Evolutionary conservation across 2,797 vertebrate genomes (phyloP).

Genomic region (Poeciliopsis infans): DNA sequence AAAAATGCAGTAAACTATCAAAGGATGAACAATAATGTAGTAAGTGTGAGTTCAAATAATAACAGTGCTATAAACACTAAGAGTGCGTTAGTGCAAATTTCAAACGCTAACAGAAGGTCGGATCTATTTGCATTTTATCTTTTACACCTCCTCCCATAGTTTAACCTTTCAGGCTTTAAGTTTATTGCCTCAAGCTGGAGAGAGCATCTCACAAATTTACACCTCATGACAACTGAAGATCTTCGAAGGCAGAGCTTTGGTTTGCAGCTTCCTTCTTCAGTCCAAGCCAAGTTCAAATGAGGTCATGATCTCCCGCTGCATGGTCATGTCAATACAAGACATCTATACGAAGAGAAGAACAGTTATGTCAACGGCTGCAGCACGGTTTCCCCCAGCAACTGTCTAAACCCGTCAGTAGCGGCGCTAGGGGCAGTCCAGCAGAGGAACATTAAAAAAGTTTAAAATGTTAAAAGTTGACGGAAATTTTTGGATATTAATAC

Average conservation of each 20-base stretch:
- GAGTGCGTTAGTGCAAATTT: not conserved
- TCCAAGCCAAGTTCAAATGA: slow-evolving; percentile 90
- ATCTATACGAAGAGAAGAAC: slow-evolving; percentile 76
- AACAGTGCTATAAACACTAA: not conserved
- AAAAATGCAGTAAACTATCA: not conserved
- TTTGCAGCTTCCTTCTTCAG: slow-evolving; percentile 50
- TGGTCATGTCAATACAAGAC: slow-evolving; percentile 87
- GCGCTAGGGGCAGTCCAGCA: no score
- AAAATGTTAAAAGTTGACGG: no score
- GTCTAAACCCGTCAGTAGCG: no score
- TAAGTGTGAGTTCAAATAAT: not conserved
- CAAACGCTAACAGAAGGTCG: not conserved
- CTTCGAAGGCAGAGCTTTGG: not conserved
- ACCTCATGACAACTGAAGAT: not conserved
- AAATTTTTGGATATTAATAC: no score
- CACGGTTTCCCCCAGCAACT: not conserved
- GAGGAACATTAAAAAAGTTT: no score
- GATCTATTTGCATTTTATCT: not conserved
- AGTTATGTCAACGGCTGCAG: not conserved
- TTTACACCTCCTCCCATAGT: not conserved
- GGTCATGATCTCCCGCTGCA: slow-evolving; percentile 91
- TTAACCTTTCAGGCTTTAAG: not conserved
- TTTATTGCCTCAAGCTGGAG: not conserved
- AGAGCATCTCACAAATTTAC: not conserved
- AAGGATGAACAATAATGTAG: not conserved